phyloP scores from a whole-genome alignment of 2,113 vertebrate genomes.

The Fregetta grallaria region DNA sequence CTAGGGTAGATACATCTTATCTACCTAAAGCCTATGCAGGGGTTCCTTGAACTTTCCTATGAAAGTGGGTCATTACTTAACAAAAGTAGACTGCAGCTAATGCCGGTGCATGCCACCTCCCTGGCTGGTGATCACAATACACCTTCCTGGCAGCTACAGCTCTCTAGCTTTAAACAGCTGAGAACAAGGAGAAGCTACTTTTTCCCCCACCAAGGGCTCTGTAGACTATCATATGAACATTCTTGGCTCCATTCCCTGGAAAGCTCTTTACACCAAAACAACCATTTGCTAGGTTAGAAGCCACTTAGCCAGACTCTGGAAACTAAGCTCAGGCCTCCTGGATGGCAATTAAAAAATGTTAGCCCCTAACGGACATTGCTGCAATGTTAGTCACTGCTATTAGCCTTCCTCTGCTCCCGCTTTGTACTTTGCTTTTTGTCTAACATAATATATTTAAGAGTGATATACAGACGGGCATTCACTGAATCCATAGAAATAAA shows the following conservation, averaged over 20 bases:
- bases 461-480: neutral
- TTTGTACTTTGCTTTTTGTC: neutral
- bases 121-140: neutral
- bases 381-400: neutral
- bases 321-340: neutral
- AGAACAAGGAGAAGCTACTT: neutral
- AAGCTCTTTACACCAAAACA: neutral
- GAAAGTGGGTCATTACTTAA: neutral
- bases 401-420: neutral
- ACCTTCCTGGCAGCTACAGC: neutral
- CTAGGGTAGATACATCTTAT: neutral
- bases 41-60: neutral
- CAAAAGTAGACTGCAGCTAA: neutral
- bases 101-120: neutral
- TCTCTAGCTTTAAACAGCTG: neutral
- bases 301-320: neutral
- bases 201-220: neutral
- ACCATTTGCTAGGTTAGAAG: neutral
- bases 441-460: neutral
- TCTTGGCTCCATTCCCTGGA: neutral
- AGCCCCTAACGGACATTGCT: neutral
- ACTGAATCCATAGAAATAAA: neutral
- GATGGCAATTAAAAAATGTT: neutral
- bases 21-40: neutral
- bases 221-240: neutral